A percentile compares a stretch with the other conserved stretches of the same genome.
Conservation (phyloP, 2,113 vertebrate species). For the Meleagris gallopavo region DNA sequence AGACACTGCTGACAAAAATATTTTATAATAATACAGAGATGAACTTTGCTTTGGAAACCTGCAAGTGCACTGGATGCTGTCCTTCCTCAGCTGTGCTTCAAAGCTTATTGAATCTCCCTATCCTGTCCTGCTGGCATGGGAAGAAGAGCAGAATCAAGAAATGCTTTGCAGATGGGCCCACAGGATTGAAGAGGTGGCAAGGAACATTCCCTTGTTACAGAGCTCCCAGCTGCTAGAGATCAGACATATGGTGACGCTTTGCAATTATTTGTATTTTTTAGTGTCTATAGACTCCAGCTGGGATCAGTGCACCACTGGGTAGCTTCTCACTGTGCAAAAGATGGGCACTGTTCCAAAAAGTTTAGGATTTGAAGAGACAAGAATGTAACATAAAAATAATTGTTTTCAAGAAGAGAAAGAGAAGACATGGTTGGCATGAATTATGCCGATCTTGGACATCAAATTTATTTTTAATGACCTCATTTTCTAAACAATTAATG, state of each 20-base stretch:
- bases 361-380: background rate
- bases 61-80: background rate
- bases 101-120: background rate
- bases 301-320: background rate
- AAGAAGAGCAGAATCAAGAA: background rate
- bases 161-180: background rate
- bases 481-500: background rate
- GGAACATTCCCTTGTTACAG: background rate
- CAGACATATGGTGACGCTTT: background rate
- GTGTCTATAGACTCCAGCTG: background rate
- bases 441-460: background rate
- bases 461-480: background rate
- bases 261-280: slow-evolving; percentile 29
- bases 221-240: background rate
- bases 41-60: background rate
- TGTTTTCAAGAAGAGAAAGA: background rate
- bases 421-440: background rate
- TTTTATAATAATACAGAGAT: background rate
- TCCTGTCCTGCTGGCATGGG: background rate
- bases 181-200: background rate
- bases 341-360: background rate
- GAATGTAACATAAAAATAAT: background rate
- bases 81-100: background rate
- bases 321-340: background rate
- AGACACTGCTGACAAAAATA: background rate